These are phyloP conservation scores for Scaptomyza cyrtandrae DNA, from an alignment of 2,888 invertebrate genomes.

Conservation along the genomic window DNA sequence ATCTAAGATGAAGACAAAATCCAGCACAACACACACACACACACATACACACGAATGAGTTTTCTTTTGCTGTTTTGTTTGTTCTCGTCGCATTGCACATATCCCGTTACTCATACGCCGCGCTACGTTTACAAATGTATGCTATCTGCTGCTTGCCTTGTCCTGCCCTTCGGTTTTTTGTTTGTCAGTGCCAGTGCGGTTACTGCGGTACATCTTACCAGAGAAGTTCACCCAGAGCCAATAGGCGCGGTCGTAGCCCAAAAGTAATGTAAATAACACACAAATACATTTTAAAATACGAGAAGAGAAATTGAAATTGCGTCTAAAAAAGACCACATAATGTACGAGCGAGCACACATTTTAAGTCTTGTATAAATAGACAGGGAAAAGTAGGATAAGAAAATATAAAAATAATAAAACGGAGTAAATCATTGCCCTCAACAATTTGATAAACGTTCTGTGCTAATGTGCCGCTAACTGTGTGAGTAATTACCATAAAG, in stretches of 20 bases:
- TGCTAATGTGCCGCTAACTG: conserved; percentile 62
- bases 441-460: conserved; percentile 66
- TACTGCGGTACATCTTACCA: conserved; percentile 40
- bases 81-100: conserved; percentile 66
- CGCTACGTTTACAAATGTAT: conserved; percentile 43
- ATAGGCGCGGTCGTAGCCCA: conserved; percentile 22
- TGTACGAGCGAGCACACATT: conserved; percentile 19
- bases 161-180: conserved; percentile 53
- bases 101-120: conserved; percentile 76
- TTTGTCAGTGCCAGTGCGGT: conserved; percentile 61
- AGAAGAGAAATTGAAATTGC: conserved; percentile 70
- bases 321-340: conserved; percentile 35
- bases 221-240: conserved; percentile 9
- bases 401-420: conserved; percentile 27
- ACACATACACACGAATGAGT: conserved; percentile 21
- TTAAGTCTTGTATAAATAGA: conserved; percentile 58
- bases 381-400: conserved; percentile 66
- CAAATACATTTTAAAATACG: conserved; percentile 62
- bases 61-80: conserved; percentile 35
- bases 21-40: conserved; percentile 6
- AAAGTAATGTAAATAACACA: conserved; percentile 64
- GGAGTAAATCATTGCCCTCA: conserved; percentile 28
- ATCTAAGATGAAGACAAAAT: conserved; percentile 36
- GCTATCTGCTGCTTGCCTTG: conserved; percentile 43
- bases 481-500: conserved; percentile 16